Evolutionary conservation across 2,113 vertebrate genomes (phyloP), one percentile per base, ranked within the genome.

Genomic region (Coryphaenoides rupestris): DNA sequence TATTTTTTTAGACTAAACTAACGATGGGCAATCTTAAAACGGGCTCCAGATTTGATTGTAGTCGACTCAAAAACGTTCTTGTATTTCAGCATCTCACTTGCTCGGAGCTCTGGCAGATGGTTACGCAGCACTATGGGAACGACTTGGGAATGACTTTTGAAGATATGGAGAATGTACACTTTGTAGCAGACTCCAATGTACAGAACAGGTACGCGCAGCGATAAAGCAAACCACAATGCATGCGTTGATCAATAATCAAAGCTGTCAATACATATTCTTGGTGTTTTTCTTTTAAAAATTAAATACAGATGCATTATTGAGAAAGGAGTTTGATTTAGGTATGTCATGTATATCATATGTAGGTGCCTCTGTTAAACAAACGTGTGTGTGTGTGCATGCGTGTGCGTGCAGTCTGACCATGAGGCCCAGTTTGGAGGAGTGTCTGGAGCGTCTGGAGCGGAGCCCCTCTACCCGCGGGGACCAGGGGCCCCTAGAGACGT

Each of bases 61-160:
- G 24, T 26, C 14, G 4, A 45, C 19, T 60, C 10, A 47, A 19
- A 59, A 1, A 19, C 28, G 21, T 24, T n/a, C 5, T 14, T 2
- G 4, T 24, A 23, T 86, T 81, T 24, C 86, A 99, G 97, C 87
- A 75, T 68, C 80, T 97, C 78, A 95, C 86, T 66, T 86, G 84
- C 65, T 70, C 74, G 66, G 95, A 96, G 75, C 92, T 95, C 68
- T 93, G 92, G 92, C 94, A 95, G 62, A 91, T 93, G 89, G 89
- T 98, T 1, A 95, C 91, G 80, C 95, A 95, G 85, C 94, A 94
- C 81, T 97, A 98, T 94, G 96, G 94, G 49, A 82, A 84, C 53
- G 95, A 96, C 58, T 82, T 97, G 73, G 96, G 93, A n/a, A 81
- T 99, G 87, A 98, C 85, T 80, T 87, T 90, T 1, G 92, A 98